Percentiles rank a stretch among this genome's conserved stretches.
Evolutionary conservation across 30 jellyfish, hydroid and myxozoan genomes (phyloP).

Genomic region (Pelagia noctiluca): DNA sequence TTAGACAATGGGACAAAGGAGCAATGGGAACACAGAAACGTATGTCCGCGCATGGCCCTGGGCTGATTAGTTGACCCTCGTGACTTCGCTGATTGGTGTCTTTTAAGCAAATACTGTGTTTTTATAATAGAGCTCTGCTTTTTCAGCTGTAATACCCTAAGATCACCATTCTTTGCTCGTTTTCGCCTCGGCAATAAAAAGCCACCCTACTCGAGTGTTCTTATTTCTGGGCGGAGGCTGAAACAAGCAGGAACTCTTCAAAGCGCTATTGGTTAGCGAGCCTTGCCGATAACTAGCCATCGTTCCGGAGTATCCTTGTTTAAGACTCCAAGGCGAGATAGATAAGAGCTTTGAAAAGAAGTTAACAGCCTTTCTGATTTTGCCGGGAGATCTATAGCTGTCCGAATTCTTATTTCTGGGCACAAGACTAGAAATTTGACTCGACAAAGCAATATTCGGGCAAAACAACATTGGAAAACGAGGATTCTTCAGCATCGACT

Average conservation of each 20-base stretch:
- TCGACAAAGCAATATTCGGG: too few relatives aligned
- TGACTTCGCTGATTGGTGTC: constrained; percentile 43
- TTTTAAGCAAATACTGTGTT: constrained; percentile 32
- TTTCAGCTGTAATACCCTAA: constrained; percentile 72
- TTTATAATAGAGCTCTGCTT: constrained; percentile 50
- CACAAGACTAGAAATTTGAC: too few relatives aligned
- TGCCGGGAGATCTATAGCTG: too few relatives aligned
- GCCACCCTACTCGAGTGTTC: too few relatives aligned
- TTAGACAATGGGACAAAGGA: constrained; percentile 58
- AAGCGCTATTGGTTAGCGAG: background rate
- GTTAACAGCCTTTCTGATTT: background rate
- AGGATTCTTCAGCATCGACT: too few relatives aligned
- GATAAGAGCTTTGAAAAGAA: background rate
- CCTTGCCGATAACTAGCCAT: too few relatives aligned
- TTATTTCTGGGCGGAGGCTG: background rate
- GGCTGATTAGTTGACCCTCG: constrained; percentile 10
- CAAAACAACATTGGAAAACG: too few relatives aligned
- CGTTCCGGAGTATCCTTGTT: too few relatives aligned
- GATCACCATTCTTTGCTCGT: constrained; percentile 40
- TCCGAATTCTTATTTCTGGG: too few relatives aligned
- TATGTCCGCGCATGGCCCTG: constrained; percentile 4
- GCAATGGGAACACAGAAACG: constrained; percentile 34
- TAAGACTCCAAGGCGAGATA: too few relatives aligned
- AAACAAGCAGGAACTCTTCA: background rate
- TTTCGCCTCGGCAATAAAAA: constrained; percentile 3